Percentiles rank a stretch among this genome's conserved stretches.
phyloP scores from a whole-genome alignment of 1,140 invertebrate species.

The Copidosoma floridanum region DNA sequence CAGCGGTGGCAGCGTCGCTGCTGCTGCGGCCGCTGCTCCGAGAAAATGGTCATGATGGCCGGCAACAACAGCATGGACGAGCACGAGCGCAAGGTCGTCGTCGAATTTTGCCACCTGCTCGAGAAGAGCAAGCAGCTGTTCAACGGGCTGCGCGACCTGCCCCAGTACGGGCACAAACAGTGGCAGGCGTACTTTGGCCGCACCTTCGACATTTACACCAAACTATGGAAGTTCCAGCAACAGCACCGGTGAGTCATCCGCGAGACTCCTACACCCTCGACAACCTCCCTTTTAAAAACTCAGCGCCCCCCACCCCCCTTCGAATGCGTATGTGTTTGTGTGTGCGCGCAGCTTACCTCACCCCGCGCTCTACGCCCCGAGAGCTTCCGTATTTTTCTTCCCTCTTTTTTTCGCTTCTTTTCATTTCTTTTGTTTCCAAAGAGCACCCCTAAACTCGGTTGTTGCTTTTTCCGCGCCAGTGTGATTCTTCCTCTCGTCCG shows the following conservation, averaged over 20 bases:
- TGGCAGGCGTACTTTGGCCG: conserved; percentile 97
- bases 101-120: conserved; percentile 93
- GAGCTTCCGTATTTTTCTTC: no score
- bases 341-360: neutral
- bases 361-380: no score
- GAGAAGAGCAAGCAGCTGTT: conserved; percentile 98
- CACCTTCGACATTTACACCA: conserved; percentile 97
- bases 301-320: neutral
- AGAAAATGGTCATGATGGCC: conserved; percentile 41
- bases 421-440: no score
- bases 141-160: conserved; percentile 92
- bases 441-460: no score
- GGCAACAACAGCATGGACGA: conserved; percentile 77
- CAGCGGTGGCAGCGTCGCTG: conserved; percentile 22
- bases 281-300: neutral
- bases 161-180: conserved; percentile 95
- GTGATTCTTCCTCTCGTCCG: neutral
- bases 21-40: conserved; percentile 26
- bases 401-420: no score
- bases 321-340: neutral
- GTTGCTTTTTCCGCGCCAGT: no score
- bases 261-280: no score
- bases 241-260: conserved; percentile 74
- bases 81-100: conserved; percentile 90
- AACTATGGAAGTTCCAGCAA: conserved; percentile 98